Base-by-base conservation (phyloP, 1,140 invertebrate genomes). In the Sesamia nonagrioides region DNA sequence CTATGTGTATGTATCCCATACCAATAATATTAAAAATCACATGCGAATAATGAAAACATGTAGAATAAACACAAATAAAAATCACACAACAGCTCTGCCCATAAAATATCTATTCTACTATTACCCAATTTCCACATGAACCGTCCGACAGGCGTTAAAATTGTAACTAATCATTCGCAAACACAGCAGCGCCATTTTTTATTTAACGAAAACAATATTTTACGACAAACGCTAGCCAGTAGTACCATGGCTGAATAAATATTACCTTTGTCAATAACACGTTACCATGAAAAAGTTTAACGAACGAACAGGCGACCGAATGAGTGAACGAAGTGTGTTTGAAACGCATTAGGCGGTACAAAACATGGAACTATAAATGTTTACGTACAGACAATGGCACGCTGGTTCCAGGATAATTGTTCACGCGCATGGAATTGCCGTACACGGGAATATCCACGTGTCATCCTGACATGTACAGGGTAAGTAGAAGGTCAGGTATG, bases 371-470 rank as follows among this genome's bases (percentile, higher is more conserved):
- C 60, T 76, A 76, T n/a, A n/a, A 80, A 76, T 76, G 73, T 80
- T 80, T 80, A 71, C 40, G 27, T 17, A 50, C 40, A 52, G 40
- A 80, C 72, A 79, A 79, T 79, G 69, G 37, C 63, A 48, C 75
- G 54, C 48, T 56, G 71, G 40, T 71, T 42, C 27, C 17, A 61
- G 37, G 61, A 75, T 82, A 82, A 82, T 82, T 82, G 80, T 33
- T 78, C 66, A 82, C 73, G 63, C 72, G 72, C 52, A 37, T 56
- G 77, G 72, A 82, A 82, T 78, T 35, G 69, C 37, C 48, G 58
- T 40, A 17, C 60, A 48, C 74, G 78, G 78, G 78, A 74, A 79
- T 74, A 48, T 74, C 60, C 71, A 79, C 78, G 60, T 68, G 78
- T 73, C 69, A 66, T 48, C 37, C 27, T n/a, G 69, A 58, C 33